Evolutionary conservation across 2,888 invertebrate species (phyloP).

Genomic region (Protophormia terraenovae): DNA sequence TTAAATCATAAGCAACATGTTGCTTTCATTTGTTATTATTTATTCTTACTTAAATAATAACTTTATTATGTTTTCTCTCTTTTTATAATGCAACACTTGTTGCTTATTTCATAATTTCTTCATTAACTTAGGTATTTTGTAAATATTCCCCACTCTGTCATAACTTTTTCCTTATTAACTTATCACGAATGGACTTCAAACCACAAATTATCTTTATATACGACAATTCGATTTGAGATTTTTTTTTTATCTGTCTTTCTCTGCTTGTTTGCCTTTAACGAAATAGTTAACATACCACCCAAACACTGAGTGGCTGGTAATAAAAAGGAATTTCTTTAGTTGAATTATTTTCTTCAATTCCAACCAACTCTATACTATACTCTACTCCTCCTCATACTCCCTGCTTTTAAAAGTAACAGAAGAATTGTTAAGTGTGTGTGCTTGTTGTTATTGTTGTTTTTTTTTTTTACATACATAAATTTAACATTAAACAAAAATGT

Average conservation of each 20-base stretch:
- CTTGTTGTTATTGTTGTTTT: no score
- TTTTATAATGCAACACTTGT: constrained; percentile 39
- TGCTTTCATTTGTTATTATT: not conserved
- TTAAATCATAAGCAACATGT: no score
- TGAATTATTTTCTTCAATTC: constrained; percentile 54
- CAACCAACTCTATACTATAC: no score
- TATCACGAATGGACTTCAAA: constrained; percentile 57
- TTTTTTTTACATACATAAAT: constrained; percentile 60
- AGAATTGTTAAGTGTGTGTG: not conserved
- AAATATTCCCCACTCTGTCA: constrained; percentile 63
- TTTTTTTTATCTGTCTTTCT: constrained; percentile 14
- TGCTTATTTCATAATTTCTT: constrained; percentile 55
- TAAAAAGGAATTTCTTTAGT: constrained; percentile 64
- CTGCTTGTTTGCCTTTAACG: constrained; percentile 44
- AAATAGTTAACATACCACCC: constrained; percentile 68
- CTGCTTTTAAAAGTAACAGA: no score
- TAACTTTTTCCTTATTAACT: constrained; percentile 66
- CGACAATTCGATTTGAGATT: constrained; percentile 60
- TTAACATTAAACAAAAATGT: constrained; percentile 60
- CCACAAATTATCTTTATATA: constrained; percentile 57
- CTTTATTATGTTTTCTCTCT: not conserved
- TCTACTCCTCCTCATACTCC: constrained; percentile 25
- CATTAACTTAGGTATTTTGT: constrained; percentile 57
- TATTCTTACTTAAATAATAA: no score
- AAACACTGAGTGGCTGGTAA: constrained; percentile 67